These are phyloP conservation scores for Dasypogon diadema DNA, from an alignment of 2,888 invertebrate species.

Conservation along the genomic window DNA sequence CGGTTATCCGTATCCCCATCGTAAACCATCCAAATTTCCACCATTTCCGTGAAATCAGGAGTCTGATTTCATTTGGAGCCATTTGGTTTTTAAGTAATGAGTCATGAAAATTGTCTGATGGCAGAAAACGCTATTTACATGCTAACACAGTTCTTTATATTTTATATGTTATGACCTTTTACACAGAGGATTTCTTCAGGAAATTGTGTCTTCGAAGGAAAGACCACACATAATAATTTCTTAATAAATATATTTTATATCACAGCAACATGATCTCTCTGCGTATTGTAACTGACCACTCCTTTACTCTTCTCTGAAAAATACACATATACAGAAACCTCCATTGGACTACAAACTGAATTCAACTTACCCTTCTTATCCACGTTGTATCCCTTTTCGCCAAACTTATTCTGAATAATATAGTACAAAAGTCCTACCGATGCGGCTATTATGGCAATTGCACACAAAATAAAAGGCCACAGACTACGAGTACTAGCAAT, in stretches of 20 bases:
- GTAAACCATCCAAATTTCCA: too few relatives aligned
- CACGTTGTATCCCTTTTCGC: conserved; percentile 10
- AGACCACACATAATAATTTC: too few relatives aligned
- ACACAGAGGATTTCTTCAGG: too few relatives aligned
- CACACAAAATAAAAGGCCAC: not conserved
- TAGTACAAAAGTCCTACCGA: not conserved
- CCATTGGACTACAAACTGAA: not conserved
- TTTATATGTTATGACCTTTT: too few relatives aligned
- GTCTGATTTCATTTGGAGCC: too few relatives aligned
- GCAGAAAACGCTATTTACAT: too few relatives aligned
- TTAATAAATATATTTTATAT: conserved; percentile 20
- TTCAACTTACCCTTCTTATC: conserved; percentile 15
- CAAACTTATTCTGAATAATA: not conserved
- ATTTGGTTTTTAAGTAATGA: too few relatives aligned
- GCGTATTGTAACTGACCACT: not conserved
- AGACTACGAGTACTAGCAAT: not conserved
- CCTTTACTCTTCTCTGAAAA: conserved; percentile 21
- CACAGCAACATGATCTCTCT: conserved; percentile 18
- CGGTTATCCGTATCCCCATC: too few relatives aligned
- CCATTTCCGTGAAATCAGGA: too few relatives aligned
- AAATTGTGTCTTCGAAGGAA: too few relatives aligned
- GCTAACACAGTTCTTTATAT: too few relatives aligned
- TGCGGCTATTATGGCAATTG: not conserved
- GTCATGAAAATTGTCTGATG: too few relatives aligned
- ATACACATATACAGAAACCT: not conserved